Evolutionary conservation across 2,113 vertebrate species (phyloP).

Genomic region (Picathartes gymnocephalus): DNA sequence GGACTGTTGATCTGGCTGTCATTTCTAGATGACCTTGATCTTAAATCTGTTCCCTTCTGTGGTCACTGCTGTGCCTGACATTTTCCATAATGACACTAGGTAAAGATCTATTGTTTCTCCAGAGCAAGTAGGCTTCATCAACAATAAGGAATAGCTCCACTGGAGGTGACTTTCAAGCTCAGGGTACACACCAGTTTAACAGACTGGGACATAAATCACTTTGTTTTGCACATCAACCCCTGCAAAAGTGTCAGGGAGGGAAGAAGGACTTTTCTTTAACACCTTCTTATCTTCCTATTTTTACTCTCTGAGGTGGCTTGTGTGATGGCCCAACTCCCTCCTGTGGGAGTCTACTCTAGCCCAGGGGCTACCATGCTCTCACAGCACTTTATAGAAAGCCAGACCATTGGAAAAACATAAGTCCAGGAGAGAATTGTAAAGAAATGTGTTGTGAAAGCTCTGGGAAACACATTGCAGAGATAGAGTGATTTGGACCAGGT

Average conservation of each 20-base stretch:
- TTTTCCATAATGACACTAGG: conserved; percentile 28
- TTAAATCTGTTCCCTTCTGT: conserved; percentile 42
- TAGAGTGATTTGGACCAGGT: rapidly evolving
- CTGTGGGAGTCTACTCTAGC: background rate
- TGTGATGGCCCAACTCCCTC: background rate
- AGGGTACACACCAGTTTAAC: background rate
- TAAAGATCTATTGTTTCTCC: conserved; percentile 40
- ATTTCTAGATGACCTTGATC: conserved; percentile 37
- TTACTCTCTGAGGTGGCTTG: background rate
- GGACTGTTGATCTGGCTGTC: conserved; percentile 22
- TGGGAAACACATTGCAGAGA: background rate
- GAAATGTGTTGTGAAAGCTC: background rate
- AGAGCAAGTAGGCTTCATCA: background rate
- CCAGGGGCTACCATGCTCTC: background rate
- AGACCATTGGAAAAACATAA: background rate
- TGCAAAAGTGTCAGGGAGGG: background rate
- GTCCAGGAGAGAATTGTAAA: background rate
- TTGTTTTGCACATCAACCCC: background rate
- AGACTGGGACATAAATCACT: background rate
- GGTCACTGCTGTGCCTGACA: conserved; percentile 21
- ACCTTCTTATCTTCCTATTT: background rate
- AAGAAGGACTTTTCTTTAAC: background rate
- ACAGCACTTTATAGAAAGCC: background rate
- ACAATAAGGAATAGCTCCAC: background rate
- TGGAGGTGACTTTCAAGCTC: conserved; percentile 9